Percentiles rank a stretch among this genome's conserved stretches.
Conservation (phyloP, 2,113 vertebrate species). For the Gopherus flavomarginatus region DNA sequence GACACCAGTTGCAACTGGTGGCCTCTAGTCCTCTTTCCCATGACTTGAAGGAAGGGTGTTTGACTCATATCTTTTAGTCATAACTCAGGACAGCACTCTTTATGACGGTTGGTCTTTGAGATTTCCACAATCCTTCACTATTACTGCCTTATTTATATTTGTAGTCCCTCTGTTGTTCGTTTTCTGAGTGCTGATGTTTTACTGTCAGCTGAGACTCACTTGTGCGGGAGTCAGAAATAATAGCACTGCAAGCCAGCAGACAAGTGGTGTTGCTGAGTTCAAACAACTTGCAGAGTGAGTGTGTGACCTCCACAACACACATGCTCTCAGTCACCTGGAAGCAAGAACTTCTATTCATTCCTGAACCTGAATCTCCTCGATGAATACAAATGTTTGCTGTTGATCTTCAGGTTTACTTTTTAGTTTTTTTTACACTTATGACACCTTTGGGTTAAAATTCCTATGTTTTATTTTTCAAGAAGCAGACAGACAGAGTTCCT, state of each 20-base stretch:
- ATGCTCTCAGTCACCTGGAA: background rate
- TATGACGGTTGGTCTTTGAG: background rate
- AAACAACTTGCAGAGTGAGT: background rate
- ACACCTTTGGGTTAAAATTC: background rate
- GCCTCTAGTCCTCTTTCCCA: background rate
- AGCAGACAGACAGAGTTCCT: background rate
- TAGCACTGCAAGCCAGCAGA: background rate
- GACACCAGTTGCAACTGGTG: background rate
- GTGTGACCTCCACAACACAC: background rate
- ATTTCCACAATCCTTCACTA: background rate
- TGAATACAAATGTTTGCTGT: background rate
- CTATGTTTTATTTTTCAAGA: background rate
- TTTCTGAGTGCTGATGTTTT: background rate
- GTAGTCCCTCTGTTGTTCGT: fast-evolving
- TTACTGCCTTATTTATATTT: background rate
- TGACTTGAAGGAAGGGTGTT: background rate
- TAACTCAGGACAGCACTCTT: background rate
- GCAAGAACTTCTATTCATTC: background rate
- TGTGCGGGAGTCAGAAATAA: background rate
- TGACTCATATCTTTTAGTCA: background rate
- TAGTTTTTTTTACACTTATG: background rate
- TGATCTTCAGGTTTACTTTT: background rate
- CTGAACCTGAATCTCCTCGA: background rate
- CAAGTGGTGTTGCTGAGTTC: background rate
- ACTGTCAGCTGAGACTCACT: background rate